phyloP scores from a whole-genome alignment of 2,888 invertebrate genomes.

The Chrysolina haemoptera region DNA sequence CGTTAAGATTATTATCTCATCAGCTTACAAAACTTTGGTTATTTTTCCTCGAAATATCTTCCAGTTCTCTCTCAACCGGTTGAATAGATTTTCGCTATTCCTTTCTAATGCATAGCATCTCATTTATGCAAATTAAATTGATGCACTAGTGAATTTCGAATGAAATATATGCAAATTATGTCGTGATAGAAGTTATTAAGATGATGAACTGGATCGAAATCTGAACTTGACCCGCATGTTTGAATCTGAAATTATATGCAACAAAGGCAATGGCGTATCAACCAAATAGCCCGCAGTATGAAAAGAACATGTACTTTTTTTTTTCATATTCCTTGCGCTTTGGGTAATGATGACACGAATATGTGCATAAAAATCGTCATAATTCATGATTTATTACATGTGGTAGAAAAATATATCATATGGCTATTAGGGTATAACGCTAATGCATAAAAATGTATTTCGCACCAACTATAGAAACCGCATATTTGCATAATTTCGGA shows the following conservation, averaged over 20 bases:
- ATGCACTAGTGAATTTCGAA: background rate
- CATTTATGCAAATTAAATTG: constrained; percentile 24
- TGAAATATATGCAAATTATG: constrained; percentile 21
- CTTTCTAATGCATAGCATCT: constrained; percentile 7
- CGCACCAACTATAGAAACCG: too few relatives aligned
- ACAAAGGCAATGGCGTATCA: background rate
- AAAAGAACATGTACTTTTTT: too few relatives aligned
- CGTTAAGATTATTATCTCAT: background rate
- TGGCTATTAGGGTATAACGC: too few relatives aligned
- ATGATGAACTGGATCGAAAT: constrained; percentile 14
- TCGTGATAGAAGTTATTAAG: constrained; percentile 25
- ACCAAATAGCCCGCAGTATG: too few relatives aligned
- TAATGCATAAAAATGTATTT: too few relatives aligned
- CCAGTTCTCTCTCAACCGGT: background rate
- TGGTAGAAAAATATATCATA: too few relatives aligned
- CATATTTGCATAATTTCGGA: too few relatives aligned
- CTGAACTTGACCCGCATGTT: constrained; percentile 25
- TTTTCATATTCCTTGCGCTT: too few relatives aligned
- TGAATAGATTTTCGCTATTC: constrained; percentile 6
- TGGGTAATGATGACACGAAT: too few relatives aligned
- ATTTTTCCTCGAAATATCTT: background rate
- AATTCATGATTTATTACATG: too few relatives aligned
- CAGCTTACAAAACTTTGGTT: background rate
- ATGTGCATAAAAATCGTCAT: too few relatives aligned
- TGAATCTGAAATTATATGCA: background rate